phyloP scores from a whole-genome alignment of 1,140 invertebrate species.

The Saccostrea echinata region DNA sequence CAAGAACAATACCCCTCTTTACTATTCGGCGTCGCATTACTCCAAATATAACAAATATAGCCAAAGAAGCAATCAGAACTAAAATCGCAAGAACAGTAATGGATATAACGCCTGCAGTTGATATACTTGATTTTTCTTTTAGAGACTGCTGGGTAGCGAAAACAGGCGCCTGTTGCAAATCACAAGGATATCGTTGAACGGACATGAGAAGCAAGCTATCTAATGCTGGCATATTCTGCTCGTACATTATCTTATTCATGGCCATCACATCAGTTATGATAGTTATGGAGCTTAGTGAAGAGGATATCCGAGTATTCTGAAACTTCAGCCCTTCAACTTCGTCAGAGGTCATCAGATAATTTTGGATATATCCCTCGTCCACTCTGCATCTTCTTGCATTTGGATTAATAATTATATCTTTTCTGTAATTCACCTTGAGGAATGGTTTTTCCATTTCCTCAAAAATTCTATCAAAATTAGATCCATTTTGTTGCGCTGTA shows the following conservation, averaged over 20 bases:
- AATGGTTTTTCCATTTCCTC: background rate
- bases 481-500: background rate
- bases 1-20: background rate
- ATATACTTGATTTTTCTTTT: background rate
- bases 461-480: constrained; percentile 16
- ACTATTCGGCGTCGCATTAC: background rate
- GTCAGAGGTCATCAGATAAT: background rate
- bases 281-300: background rate
- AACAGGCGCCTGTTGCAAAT: background rate
- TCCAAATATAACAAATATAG: background rate
- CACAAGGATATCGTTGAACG: background rate
- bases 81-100: background rate
- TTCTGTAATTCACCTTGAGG: background rate
- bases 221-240: constrained; percentile 9
- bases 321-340: constrained; percentile 15
- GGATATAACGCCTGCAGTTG: background rate
- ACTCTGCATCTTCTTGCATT: background rate
- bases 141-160: background rate
- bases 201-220: background rate
- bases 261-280: background rate
- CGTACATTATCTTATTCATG: constrained; percentile 22
- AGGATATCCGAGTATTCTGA: background rate
- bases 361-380: background rate
- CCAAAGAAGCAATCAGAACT: background rate
- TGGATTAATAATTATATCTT: background rate